Conservation (phyloP, 2,888 invertebrate species). For the Lycia hirtaria region DNA sequence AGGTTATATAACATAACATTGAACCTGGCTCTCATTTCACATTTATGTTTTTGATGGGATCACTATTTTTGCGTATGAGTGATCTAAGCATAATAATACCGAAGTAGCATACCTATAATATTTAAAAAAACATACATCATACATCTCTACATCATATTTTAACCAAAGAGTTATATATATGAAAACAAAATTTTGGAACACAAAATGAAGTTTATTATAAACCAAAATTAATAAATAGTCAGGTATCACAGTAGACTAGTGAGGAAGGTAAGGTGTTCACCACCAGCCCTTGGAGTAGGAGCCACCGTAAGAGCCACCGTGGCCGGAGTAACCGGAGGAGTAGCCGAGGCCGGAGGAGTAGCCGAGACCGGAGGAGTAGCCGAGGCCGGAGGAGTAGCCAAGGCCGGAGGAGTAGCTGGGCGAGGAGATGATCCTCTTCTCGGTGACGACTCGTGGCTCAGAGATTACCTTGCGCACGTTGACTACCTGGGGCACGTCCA, state of each 20-base stretch:
- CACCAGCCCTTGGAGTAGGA: constrained; percentile 46
- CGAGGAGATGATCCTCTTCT: constrained; percentile 40
- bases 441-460: constrained; percentile 44
- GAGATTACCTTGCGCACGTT: constrained; percentile 45
- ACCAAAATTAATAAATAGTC: constrained; percentile 12
- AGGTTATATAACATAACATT: too few species aligned
- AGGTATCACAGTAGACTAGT: constrained; percentile 12
- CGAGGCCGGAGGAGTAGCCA: background rate
- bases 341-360: background rate
- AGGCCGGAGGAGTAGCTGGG: constrained; percentile 22
- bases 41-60: too few species aligned
- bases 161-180: background rate
- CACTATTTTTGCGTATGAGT: too few species aligned
- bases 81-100: too few species aligned
- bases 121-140: too few species aligned
- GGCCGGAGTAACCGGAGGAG: constrained; percentile 9
- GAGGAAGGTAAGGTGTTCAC: constrained; percentile 27
- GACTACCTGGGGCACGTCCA: constrained; percentile 42
- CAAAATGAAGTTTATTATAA: constrained; percentile 2
- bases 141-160: too few species aligned
- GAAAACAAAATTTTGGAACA: background rate
- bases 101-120: too few species aligned
- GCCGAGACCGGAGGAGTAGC: constrained; percentile 25
- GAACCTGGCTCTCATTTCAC: too few species aligned
- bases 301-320: constrained; percentile 19